Evolutionary conservation across 23 tunicate species (phyloP), one percentile per base, ranked within the genome.

Genomic region (Phallusia fumigata): DNA sequence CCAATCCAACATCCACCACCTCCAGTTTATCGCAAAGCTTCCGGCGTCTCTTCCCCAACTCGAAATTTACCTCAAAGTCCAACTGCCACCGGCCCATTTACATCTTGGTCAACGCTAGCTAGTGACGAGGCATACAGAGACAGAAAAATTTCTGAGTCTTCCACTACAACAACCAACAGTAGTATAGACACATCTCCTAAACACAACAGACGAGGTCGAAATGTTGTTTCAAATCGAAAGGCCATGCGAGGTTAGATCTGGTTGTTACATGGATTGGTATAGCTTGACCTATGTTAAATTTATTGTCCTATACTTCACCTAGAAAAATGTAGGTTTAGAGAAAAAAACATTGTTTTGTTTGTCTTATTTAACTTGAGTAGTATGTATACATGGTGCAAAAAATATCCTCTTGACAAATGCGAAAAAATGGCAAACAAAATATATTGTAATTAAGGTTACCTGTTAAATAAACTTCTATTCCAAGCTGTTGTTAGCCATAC

Each of bases 1-100:
- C 80, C 84, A 47, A 65, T 85, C 3, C 73, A 74, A 0, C 51
- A 86, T 32, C 74, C 84, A 16, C 51, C 90, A 5, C 90, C 90
- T 31, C 80, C 31, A 65, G 35, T 86, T 47, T 76, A 35, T 19
- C 32, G 74, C 2, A 86, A 80, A 53, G 22, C 77, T 22, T 72
- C 80, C 2, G 89, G 82, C 49, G 30, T 77, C 15, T 40, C 44
- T 32, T 52, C 65, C 19, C 82, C 82, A 0, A 32, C 65, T 33
- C 72, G 33, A 8, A 33, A 49, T 31, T 35, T 28, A 28, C 80
- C 53, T 31, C 85, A 22, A 75, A 84, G 65, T 52, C 90, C 78
- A 35, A 69, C 73, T 19, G 35, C 64, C 0, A 52, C 83, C 18
- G 51, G 65, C 6, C 50, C 83, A 15, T 79, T 79, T 47, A 40